These are phyloP conservation scores for Phalanger gymnotis DNA, from an alignment of 2,797 vertebrate genomes.

Conservation along the genomic window DNA sequence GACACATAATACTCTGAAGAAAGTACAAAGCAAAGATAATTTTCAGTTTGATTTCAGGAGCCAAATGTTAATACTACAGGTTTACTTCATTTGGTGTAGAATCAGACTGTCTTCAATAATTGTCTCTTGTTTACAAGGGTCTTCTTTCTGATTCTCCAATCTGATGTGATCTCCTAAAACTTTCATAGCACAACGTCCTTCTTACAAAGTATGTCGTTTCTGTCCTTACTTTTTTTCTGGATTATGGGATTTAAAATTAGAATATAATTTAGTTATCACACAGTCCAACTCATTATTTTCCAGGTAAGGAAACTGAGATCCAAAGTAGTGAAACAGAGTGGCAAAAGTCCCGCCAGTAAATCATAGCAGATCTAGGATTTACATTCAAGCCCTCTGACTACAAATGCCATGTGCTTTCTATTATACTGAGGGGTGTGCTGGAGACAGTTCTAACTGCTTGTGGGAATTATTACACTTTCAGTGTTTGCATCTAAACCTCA, in stretches of 20 bases:
- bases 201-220: neutral
- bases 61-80: neutral
- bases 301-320: neutral
- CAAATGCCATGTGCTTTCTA: neutral
- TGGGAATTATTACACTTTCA: neutral
- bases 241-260: neutral
- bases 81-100: neutral
- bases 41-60: neutral
- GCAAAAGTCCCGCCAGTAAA: neutral
- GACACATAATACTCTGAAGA: neutral
- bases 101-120: neutral
- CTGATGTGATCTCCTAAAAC: too few species aligned
- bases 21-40: neutral
- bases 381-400: neutral
- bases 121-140: neutral
- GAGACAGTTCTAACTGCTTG: neutral
- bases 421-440: neutral
- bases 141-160: neutral
- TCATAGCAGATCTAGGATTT: neutral
- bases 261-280: neutral
- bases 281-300: neutral
- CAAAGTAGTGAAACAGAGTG: neutral
- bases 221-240: neutral
- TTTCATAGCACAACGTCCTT: too few species aligned
- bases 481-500: too few species aligned